phyloP scores from a whole-genome alignment of 1,140 invertebrate species.

The Drosophila repletoides region DNA sequence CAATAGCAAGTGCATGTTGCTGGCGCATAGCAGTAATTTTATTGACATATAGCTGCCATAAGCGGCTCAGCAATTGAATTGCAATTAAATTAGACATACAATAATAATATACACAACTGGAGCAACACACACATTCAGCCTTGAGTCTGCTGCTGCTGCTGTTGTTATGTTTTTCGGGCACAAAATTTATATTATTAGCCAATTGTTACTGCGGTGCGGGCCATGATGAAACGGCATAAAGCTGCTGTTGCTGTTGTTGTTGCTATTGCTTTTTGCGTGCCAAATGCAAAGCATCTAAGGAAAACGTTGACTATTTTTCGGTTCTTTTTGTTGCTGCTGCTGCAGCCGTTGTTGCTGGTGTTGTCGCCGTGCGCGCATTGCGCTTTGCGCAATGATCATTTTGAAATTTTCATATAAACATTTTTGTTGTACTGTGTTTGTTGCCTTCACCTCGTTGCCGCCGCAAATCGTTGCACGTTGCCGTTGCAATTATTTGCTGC shows the following conservation, averaged over 20 bases:
- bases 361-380: constrained; percentile 42
- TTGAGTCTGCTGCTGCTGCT: constrained; percentile 37
- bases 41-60: constrained; percentile 59
- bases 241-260: constrained; percentile 26
- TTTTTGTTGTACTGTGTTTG: constrained; percentile 37
- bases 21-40: constrained; percentile 31
- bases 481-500: constrained; percentile 68
- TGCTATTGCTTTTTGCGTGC: constrained; percentile 64
- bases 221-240: constrained; percentile 64
- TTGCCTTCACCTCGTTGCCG: constrained; percentile 77
- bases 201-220: constrained; percentile 63
- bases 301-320: constrained; percentile 70
- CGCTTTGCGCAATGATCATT: constrained; percentile 73
- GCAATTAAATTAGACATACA: constrained; percentile 68
- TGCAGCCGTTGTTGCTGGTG: constrained; percentile 31
- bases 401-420: constrained; percentile 79
- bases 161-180: constrained; percentile 51
- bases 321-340: constrained; percentile 46
- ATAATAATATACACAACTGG: constrained; percentile 49
- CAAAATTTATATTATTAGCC: constrained; percentile 78
- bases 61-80: constrained; percentile 65
- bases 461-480: constrained; percentile 78
- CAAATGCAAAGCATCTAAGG: constrained; percentile 72
- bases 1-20: constrained; percentile 52
- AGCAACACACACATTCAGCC: constrained; percentile 36